Conservation (phyloP, 2,888 invertebrate genomes). For the Ophion ventricosus region DNA sequence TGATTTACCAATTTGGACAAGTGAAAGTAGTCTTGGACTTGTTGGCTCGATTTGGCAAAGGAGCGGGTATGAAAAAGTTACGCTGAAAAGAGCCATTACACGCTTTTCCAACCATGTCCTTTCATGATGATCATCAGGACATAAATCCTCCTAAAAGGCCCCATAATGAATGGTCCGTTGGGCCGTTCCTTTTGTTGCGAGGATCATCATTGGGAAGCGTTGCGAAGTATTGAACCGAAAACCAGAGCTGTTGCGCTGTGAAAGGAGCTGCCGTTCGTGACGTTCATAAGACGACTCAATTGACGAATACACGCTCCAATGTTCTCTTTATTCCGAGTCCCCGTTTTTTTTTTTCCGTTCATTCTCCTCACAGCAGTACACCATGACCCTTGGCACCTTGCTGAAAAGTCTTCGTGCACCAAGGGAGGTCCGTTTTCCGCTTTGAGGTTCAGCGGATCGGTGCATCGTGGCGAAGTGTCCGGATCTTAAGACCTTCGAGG, state of each 20-base stretch:
- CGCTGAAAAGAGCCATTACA: slow-evolving; percentile 28
- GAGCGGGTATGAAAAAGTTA: not conserved
- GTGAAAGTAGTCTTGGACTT: no score
- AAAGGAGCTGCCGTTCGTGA: slow-evolving; percentile 13
- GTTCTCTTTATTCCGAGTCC: slow-evolving; percentile 2
- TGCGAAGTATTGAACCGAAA: slow-evolving; percentile 41
- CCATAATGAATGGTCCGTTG: slow-evolving; percentile 47
- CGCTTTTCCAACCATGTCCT: slow-evolving; percentile 28
- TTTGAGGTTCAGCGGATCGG: not conserved
- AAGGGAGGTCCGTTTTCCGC: slow-evolving; percentile 9
- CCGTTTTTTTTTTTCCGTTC: no score
- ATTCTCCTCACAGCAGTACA: not conserved
- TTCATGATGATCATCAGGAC: slow-evolving; percentile 32
- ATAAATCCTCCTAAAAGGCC: slow-evolving; percentile 49
- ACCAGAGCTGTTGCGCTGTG: not conserved
- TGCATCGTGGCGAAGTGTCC: not conserved
- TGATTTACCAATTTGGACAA: not conserved
- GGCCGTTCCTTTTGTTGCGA: not conserved
- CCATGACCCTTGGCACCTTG: slow-evolving; percentile 11
- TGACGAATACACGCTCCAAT: slow-evolving; percentile 16
- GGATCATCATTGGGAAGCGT: slow-evolving; percentile 29
- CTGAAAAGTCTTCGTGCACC: not conserved
- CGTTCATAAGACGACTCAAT: slow-evolving; percentile 54
- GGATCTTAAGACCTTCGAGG: slow-evolving; percentile 63
- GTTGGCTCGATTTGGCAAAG: slow-evolving; percentile 20